These are phyloP conservation scores for Chunga burmeisteri DNA, from an alignment of 2,113 vertebrate genomes.

Conservation along the genomic window DNA sequence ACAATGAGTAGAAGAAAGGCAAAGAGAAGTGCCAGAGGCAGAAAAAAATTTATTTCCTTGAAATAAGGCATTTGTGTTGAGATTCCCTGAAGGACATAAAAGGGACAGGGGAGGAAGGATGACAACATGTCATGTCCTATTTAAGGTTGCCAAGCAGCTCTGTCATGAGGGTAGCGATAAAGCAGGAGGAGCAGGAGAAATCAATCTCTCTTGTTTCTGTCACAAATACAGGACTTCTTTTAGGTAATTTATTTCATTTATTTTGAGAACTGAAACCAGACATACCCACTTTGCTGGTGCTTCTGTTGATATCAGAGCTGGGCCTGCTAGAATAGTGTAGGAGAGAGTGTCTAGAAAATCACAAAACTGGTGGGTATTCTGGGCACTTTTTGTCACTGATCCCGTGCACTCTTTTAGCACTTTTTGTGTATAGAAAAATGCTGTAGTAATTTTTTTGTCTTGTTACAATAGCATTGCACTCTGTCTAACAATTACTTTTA, in stretches of 20 bases:
- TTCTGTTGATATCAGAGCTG: background rate
- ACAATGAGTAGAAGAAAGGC: background rate
- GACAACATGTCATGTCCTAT: conserved; percentile 31
- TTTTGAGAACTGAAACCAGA: background rate
- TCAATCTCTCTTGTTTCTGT: background rate
- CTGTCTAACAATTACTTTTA: background rate
- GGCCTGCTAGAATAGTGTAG: background rate
- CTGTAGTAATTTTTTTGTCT: background rate
- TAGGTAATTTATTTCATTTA: background rate
- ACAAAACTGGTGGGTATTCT: background rate
- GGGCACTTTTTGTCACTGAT: background rate
- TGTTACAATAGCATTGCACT: background rate
- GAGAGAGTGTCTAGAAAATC: background rate
- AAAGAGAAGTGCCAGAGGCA: background rate
- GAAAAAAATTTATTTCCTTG: background rate
- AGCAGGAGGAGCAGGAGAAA: background rate
- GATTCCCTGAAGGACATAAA: conserved; percentile 8
- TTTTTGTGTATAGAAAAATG: background rate
- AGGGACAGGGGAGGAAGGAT: conserved; percentile 2
- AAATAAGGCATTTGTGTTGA: background rate
- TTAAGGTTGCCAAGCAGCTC: background rate
- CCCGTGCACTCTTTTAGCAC: background rate
- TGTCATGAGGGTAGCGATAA: background rate
- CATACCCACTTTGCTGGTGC: background rate
- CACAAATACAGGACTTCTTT: background rate